These are phyloP conservation scores for Fukomys damarensis DNA, from an alignment of 2,113 vertebrate genomes.

Conservation along the genomic window DNA sequence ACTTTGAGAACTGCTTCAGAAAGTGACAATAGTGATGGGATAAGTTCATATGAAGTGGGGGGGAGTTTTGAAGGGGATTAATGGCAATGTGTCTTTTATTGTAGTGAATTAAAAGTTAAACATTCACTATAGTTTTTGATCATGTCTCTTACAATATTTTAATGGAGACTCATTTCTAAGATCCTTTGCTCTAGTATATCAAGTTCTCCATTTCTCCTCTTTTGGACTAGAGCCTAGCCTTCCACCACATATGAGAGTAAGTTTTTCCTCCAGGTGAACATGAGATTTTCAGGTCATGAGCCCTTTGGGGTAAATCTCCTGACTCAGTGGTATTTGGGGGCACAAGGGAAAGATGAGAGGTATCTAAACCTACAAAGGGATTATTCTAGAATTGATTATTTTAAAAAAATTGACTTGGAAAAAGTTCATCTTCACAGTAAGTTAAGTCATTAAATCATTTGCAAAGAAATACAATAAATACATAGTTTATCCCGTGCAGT, in stretches of 20 bases:
- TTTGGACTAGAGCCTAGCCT: background rate
- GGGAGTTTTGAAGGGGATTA: background rate
- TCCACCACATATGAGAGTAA: background rate
- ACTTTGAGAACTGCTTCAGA: background rate
- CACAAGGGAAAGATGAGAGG: background rate
- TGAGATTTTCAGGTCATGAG: background rate
- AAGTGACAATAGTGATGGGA: background rate
- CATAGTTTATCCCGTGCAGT: background rate
- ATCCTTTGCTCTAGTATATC: background rate
- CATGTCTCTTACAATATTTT: background rate
- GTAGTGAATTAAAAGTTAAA: background rate
- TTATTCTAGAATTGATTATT: background rate
- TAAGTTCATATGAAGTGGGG: background rate
- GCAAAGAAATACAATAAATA: background rate
- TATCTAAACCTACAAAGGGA: background rate
- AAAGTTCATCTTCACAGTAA: background rate
- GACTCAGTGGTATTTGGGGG: background rate
- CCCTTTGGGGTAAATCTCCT: background rate
- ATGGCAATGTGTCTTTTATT: background rate
- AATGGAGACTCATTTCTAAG: background rate
- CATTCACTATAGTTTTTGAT: background rate
- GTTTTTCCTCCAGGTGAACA: background rate
- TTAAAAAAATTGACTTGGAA: background rate
- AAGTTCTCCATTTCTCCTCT: background rate
- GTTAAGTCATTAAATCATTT: slow-evolving; percentile 42